These are phyloP conservation scores for Pelobates fuscus DNA, from an alignment of 2,113 vertebrate genomes.

Conservation along the genomic window DNA sequence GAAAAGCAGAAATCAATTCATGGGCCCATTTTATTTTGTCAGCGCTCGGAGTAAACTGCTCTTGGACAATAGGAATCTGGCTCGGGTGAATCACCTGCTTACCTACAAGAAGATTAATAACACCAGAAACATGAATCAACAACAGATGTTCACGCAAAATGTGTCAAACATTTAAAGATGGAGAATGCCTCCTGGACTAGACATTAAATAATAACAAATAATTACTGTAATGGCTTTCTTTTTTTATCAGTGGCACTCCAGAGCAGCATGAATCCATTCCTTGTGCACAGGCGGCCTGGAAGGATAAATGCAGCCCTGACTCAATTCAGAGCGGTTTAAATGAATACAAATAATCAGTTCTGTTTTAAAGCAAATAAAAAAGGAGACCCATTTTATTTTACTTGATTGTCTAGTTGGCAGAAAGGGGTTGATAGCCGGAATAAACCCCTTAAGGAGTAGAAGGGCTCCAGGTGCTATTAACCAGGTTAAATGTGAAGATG, in stretches of 20 bases:
- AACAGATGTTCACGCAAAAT: conserved; percentile 70
- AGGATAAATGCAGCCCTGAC: conserved; percentile 50
- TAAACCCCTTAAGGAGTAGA: conserved; percentile 29
- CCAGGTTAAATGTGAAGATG: conserved; percentile 41
- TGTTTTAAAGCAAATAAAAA: conserved; percentile 52
- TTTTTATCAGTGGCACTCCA: conserved; percentile 51
- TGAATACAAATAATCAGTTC: conserved; percentile 54
- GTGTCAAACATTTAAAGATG: conserved; percentile 64
- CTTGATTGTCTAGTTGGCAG: conserved; percentile 47
- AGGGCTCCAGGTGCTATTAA: conserved; percentile 38
- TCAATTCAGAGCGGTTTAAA: conserved; percentile 45
- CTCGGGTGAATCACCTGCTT: conserved; percentile 98
- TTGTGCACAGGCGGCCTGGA: conserved; percentile 47
- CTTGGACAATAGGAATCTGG: conserved; percentile 89
- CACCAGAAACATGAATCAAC: conserved; percentile 62
- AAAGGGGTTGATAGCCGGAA: conserved; percentile 35
- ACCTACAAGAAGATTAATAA: conserved; percentile 76
- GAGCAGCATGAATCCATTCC: conserved; percentile 51
- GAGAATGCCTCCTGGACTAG: conserved; percentile 60
- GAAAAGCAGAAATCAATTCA: conserved; percentile 90
- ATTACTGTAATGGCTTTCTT: conserved; percentile 62
- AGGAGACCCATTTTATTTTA: conserved; percentile 38
- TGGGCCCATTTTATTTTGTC: conserved; percentile 89
- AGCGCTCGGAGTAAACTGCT: conserved; percentile 89
- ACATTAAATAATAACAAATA: conserved; percentile 58